A percentile compares a stretch with the other conserved stretches of the same genome.
Conservation (phyloP, 2,113 vertebrate genomes). For the Hippocampus mohnikei region DNA sequence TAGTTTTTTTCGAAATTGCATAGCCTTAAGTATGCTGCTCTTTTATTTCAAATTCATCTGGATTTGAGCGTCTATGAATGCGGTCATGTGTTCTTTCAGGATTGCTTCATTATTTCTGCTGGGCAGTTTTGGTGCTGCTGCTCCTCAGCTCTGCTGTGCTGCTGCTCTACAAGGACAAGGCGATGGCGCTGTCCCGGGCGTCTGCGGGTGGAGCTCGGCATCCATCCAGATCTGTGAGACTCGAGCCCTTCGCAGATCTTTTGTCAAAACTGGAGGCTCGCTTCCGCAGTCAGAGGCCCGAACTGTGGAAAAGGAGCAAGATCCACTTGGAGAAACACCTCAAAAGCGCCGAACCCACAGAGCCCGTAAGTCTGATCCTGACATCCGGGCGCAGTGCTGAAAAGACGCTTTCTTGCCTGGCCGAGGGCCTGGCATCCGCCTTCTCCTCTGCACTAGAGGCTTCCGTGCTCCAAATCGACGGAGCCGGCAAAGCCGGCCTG, state of each 20-base stretch:
- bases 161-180: slow-evolving; percentile 27
- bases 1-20: too few relatives aligned
- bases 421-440: slow-evolving; percentile 69
- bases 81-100: slow-evolving; percentile 36
- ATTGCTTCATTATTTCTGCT: slow-evolving; percentile 19
- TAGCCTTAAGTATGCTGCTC: too few relatives aligned
- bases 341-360: slow-evolving; percentile 59
- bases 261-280: slow-evolving; percentile 40
- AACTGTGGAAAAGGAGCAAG: slow-evolving; percentile 75
- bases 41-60: too few relatives aligned
- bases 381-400: slow-evolving; percentile 71
- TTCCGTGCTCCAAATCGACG: slow-evolving; percentile 72
- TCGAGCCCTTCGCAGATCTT: slow-evolving; percentile 27
- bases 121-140: slow-evolving; percentile 32
- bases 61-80: not conserved
- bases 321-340: slow-evolving; percentile 84
- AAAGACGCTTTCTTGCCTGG: slow-evolving; percentile 81
- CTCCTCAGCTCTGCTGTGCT: slow-evolving; percentile 31
- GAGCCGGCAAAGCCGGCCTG: slow-evolving; percentile 54
- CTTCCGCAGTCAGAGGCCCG: slow-evolving; percentile 78
- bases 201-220: not conserved
- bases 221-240: not conserved
- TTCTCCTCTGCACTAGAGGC: slow-evolving; percentile 71
- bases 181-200: not conserved
- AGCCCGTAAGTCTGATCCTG: slow-evolving; percentile 85